phyloP scores from a whole-genome alignment of 2,888 invertebrate species.

The Zootermopsis nevadensis region DNA sequence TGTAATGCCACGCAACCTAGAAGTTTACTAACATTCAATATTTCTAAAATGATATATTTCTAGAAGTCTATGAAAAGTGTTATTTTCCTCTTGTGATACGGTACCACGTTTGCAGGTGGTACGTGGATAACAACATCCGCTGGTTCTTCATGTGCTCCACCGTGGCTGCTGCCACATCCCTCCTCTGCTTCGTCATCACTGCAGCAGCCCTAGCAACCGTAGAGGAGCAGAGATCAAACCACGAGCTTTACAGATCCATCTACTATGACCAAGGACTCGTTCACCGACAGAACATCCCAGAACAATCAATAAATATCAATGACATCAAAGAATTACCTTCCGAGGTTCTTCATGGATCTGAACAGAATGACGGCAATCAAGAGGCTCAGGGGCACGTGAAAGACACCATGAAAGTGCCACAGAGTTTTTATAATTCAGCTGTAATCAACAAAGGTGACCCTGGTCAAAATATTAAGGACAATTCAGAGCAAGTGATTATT shows the following conservation, averaged over 20 bases:
- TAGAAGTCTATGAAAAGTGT: background rate
- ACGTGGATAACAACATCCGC: constrained; percentile 73
- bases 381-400: background rate
- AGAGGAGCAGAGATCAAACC: constrained; percentile 37
- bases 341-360: background rate
- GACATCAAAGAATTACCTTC: background rate
- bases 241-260: constrained; percentile 2
- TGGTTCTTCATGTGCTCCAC: constrained; percentile 71
- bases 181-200: constrained; percentile 63
- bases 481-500: too few relatives aligned
- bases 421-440: background rate
- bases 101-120: constrained; percentile 64
- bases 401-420: background rate
- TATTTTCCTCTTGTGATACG: background rate
- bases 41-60: too few relatives aligned
- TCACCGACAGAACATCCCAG: background rate
- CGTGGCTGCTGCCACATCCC: constrained; percentile 67
- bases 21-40: too few relatives aligned
- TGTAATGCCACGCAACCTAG: too few relatives aligned
- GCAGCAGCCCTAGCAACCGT: constrained; percentile 64
- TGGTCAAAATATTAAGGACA: too few relatives aligned
- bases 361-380: background rate
- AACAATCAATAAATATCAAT: background rate
- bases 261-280: constrained; percentile 11
- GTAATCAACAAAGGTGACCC: background rate